phyloP scores from a whole-genome alignment of 2,888 invertebrate genomes.

The Agrotis clavis region DNA sequence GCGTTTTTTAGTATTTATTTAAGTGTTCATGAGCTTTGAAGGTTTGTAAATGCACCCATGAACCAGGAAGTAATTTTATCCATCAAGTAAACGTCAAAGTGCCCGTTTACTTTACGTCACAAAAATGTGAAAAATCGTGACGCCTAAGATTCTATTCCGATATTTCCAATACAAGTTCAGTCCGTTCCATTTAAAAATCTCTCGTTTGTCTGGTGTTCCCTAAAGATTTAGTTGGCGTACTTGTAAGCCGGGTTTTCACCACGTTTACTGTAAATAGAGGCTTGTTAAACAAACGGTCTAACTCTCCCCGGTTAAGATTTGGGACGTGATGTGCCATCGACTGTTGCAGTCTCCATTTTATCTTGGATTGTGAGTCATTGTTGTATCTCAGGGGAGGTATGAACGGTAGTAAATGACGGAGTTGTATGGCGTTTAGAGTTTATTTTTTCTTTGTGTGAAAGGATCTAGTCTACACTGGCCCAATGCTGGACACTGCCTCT shows the following conservation, averaged over 20 bases:
- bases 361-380: slow-evolving; percentile 17
- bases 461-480: too few species aligned
- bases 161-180: neutral
- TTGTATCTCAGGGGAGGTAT: slow-evolving; percentile 13
- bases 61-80: too few species aligned
- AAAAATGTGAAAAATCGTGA: too few species aligned
- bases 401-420: slow-evolving; percentile 24
- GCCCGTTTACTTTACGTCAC: too few species aligned
- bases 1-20: too few species aligned
- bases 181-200: slow-evolving; percentile 30
- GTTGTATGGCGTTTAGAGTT: neutral
- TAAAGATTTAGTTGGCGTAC: slow-evolving; percentile 67
- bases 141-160: neutral
- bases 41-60: too few species aligned
- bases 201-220: slow-evolving; percentile 64
- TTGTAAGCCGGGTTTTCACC: slow-evolving; percentile 45
- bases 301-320: slow-evolving; percentile 58
- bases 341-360: slow-evolving; percentile 54
- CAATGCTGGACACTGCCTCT: too few species aligned
- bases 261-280: slow-evolving; percentile 64
- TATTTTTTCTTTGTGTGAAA: neutral
- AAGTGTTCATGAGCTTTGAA: too few species aligned
- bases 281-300: slow-evolving; percentile 68
- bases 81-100: too few species aligned
- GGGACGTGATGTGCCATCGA: slow-evolving; percentile 63